Base-by-base conservation (phyloP, 1,140 invertebrate species). In the Drosophila suzukii region DNA sequence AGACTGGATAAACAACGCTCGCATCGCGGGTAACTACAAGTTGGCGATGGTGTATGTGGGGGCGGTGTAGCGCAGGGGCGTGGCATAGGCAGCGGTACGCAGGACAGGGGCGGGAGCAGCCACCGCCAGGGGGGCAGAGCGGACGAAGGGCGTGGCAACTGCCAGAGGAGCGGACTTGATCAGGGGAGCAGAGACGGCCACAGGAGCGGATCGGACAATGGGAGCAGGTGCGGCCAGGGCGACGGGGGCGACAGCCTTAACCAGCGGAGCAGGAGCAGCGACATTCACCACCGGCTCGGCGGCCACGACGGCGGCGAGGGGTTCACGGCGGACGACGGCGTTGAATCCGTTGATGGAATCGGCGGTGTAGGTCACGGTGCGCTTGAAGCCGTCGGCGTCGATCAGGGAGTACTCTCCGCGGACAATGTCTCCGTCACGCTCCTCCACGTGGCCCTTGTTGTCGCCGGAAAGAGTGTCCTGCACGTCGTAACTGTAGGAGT, bases 401-500 rank as follows among this genome's bases (percentile, higher is more conserved):
- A 92, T 74, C 46, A 88, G 75, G 50, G 92, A 75, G 80, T 82
- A 76, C 65, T 78, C 73, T 24, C 75, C 90, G 44, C 91, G 92
- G n/a, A 94, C 94, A 4, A 93, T 81, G 66, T 94, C 94, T 15
- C 94, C 94, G 27, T 94, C 92, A 15, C 94, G 92, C 61, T 91
- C 93, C 93, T 94, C 94, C 79, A 93, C 91, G 63, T 94, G 93
- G 15, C 91, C 91, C 91, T 94, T 94, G 77, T 92, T 92, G 80
- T 94, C 94, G 24, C 94, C 94, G 38, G 93, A 95, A 67, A 92
- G 84, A 0, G 93, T 80, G 81, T 94, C 94, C 79, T 94, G 91
- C 8, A 94, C 90, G 49, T 92, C 92, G 65, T 93, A 93, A 41
- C 85, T 92, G 81, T 90, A 94, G 13, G 78, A 79, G 92, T 93